Conservation (phyloP, 2,888 invertebrate genomes). For the Lasioglossum zephyrum region DNA sequence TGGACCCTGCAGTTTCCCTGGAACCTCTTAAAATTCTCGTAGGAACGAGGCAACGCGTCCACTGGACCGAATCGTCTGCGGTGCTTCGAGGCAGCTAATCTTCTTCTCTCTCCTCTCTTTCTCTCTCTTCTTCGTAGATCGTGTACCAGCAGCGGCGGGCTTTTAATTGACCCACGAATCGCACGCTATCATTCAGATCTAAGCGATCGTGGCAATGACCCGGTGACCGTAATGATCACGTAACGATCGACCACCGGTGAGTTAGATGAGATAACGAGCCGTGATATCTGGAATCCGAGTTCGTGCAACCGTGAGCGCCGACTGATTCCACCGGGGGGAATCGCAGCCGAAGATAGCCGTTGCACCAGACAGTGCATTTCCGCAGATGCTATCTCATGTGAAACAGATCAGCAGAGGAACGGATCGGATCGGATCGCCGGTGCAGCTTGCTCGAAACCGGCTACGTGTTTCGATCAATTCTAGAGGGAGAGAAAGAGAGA, state of each 20-base stretch:
- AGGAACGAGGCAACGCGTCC: neutral
- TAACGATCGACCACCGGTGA: slow-evolving; percentile 79
- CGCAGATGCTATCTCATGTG: slow-evolving; percentile 68
- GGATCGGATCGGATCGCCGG: slow-evolving; percentile 8
- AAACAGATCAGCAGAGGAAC: slow-evolving; percentile 50
- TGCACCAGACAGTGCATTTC: slow-evolving; percentile 47
- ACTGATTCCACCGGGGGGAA: slow-evolving; percentile 60
- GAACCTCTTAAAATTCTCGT: slow-evolving; percentile 22
- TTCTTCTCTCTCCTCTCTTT: slow-evolving; percentile 56
- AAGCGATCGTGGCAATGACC: slow-evolving; percentile 82
- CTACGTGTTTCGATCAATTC: slow-evolving; percentile 1
- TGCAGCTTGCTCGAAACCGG: neutral
- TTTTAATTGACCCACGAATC: slow-evolving; percentile 77
- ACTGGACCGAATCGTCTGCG: slow-evolving; percentile 10
- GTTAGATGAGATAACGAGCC: slow-evolving; percentile 71
- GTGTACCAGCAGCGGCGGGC: slow-evolving; percentile 51
- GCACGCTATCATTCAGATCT: slow-evolving; percentile 77
- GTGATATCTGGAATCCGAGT: slow-evolving; percentile 67
- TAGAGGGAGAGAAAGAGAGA: neutral
- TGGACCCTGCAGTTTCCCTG: neutral
- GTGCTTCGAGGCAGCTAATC: slow-evolving; percentile 64
- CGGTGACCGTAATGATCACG: slow-evolving; percentile 77
- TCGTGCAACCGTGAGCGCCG: slow-evolving; percentile 60
- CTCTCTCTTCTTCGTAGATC: slow-evolving; percentile 43
- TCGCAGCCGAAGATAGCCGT: slow-evolving; percentile 48